phyloP scores from a whole-genome alignment of 2,888 invertebrate species.

The Ferdinandea cuprea region DNA sequence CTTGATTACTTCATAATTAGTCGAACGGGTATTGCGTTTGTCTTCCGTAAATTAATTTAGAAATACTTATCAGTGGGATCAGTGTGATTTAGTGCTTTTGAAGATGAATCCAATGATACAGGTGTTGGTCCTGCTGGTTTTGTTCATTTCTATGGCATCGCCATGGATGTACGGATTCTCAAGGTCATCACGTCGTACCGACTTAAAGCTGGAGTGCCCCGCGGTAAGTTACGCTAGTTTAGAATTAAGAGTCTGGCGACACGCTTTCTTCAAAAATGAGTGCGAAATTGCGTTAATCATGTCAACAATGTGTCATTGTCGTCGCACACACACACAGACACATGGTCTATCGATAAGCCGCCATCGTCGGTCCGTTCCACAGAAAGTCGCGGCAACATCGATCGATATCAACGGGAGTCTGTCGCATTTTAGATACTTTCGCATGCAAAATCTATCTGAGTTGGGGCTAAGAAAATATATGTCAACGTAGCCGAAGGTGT shows the following conservation, averaged over 20 bases:
- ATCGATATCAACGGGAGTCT: conserved; percentile 22
- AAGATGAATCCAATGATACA: conserved; percentile 44
- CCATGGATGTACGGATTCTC: conserved; percentile 72
- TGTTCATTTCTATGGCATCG: conserved; percentile 35
- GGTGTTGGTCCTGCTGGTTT: conserved; percentile 45
- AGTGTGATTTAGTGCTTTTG: conserved; percentile 1
- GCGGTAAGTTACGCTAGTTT: conserved; percentile 69
- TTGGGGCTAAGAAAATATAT: conserved; percentile 57
- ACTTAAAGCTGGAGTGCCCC: conserved; percentile 74
- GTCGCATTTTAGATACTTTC: conserved; percentile 37
- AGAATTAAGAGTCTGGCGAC: neutral
- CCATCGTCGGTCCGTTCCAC: conserved; percentile 15
- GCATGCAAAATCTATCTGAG: conserved; percentile 31
- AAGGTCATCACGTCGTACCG: conserved; percentile 71
- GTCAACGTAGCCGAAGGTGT: conserved; percentile 70
- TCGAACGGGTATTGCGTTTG: conserved; percentile 16
- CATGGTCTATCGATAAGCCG: conserved; percentile 49
- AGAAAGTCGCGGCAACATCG: conserved; percentile 31
- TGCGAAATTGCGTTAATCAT: conserved; percentile 42
- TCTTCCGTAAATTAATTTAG: neutral
- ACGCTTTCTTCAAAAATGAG: conserved; percentile 47
- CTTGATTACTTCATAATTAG: conserved; percentile 56
- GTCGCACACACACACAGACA: no score
- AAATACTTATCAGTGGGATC: conserved; percentile 3
- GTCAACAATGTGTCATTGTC: conserved; percentile 32